Evolutionary conservation across 2,797 vertebrate species (phyloP).

Genomic region (Hyperoplus lanceolatus): DNA sequence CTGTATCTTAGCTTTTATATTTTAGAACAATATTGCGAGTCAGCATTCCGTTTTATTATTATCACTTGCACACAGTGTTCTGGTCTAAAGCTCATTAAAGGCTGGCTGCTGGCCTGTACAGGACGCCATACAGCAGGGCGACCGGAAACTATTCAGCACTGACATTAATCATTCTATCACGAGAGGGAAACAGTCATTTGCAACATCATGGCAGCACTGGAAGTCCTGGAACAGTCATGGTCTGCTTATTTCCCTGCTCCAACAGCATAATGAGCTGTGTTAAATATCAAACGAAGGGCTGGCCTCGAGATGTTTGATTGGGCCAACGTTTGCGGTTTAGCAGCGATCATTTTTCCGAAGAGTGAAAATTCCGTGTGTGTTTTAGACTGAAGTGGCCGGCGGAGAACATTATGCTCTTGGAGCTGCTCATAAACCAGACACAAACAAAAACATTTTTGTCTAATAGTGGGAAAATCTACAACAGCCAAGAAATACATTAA

Average conservation of each 20-base stretch:
- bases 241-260: conserved; percentile 65
- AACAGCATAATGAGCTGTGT: conserved; percentile 61
- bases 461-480: conserved; percentile 57
- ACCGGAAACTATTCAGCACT: conserved; percentile 71
- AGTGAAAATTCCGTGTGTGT: conserved; percentile 33
- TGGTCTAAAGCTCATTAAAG: conserved; percentile 36
- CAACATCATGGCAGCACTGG: conserved; percentile 47
- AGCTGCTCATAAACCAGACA: conserved; percentile 52
- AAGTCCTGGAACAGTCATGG: conserved; percentile 53
- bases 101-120: conserved; percentile 48
- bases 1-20: background rate
- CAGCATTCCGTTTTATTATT: conserved; percentile 2
- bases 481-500: conserved; percentile 56
- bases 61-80: conserved; percentile 10
- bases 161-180: conserved; percentile 75
- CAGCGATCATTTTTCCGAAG: conserved; percentile 54
- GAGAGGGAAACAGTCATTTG: conserved; percentile 63
- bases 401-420: conserved; percentile 45
- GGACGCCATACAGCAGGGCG: conserved; percentile 54
- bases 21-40: conserved; percentile 14
- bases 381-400: conserved; percentile 28
- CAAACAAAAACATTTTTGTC: conserved; percentile 66
- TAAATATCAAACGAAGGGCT: conserved; percentile 64
- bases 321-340: conserved; percentile 51
- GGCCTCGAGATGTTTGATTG: conserved; percentile 65